Percentiles rank a stretch among this genome's conserved stretches.
phyloP scores from a whole-genome alignment of 2,113 vertebrate species.

The Ciconia boyciana region DNA sequence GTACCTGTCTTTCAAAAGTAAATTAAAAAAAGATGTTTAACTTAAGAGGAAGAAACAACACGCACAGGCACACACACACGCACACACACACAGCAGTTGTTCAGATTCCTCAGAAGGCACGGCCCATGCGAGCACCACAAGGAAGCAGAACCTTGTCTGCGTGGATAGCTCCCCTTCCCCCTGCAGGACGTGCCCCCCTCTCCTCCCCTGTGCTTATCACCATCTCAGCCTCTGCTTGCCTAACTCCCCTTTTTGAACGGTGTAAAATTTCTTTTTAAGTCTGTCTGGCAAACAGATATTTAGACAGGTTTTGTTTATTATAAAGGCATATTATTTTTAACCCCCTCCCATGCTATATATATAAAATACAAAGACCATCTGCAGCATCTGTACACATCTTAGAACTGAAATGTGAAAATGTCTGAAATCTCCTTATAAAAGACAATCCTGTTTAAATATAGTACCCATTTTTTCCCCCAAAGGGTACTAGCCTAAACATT shows the following conservation, averaged over 20 bases:
- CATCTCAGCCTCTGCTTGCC: not conserved
- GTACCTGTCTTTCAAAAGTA: not conserved
- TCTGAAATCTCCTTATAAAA: slow-evolving; percentile 26
- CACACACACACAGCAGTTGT: not conserved
- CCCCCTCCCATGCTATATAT: not conserved
- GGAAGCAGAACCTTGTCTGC: not conserved
- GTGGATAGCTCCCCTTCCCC: not conserved
- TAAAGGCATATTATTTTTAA: slow-evolving; percentile 44
- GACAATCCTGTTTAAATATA: slow-evolving; percentile 16
- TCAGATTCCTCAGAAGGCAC: not conserved
- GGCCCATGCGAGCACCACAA: rapidly evolving
- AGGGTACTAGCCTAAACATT: not conserved
- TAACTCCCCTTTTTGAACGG: not conserved
- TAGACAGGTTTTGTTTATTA: slow-evolving; percentile 5
- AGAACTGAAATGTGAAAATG: slow-evolving; percentile 43
- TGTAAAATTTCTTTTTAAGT: not conserved
- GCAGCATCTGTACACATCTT: slow-evolving; percentile 31
- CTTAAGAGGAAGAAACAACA: not conserved
- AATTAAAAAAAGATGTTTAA: not conserved
- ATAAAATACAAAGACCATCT: slow-evolving; percentile 46
- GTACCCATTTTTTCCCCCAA: not conserved
- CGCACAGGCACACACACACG: not conserved
- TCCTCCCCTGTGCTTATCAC: rapidly evolving
- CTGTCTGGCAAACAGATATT: not conserved
- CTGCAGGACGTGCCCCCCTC: not conserved